Percentiles rank a stretch among this genome's conserved stretches.
Conservation (phyloP, 2,888 invertebrate species). For the Dynastes maya region DNA sequence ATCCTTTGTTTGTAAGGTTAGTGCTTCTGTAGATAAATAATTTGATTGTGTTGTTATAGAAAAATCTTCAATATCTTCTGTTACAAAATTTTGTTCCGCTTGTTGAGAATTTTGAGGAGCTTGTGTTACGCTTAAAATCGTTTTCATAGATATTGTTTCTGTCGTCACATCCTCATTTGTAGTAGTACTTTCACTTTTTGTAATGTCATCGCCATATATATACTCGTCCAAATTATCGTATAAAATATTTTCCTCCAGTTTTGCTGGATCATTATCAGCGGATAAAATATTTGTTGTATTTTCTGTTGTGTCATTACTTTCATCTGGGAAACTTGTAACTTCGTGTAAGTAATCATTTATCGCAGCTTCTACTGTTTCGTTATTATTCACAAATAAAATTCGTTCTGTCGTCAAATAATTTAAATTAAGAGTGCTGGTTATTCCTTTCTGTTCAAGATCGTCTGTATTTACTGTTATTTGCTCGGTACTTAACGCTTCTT, state of each 20-base stretch:
- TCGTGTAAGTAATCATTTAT: not conserved
- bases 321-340: not conserved
- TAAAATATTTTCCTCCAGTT: not conserved
- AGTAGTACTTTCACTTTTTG: not conserved
- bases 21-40: too few relatives aligned
- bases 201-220: conserved; percentile 13
- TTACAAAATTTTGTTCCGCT: too few relatives aligned
- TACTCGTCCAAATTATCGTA: conserved; percentile 12
- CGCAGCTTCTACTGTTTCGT: not conserved
- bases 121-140: too few relatives aligned
- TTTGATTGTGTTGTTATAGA: too few relatives aligned
- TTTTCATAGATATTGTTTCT: not conserved
- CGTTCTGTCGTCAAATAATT: conserved; percentile 2
- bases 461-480: not conserved
- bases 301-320: not conserved
- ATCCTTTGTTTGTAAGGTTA: too few relatives aligned
- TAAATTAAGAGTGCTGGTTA: not conserved
- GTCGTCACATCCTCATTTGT: not conserved
- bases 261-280: not conserved
- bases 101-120: too few relatives aligned
- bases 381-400: not conserved
- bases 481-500: conserved; percentile 8
- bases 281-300: not conserved
- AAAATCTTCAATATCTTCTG: too few relatives aligned
- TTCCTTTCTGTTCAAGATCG: not conserved